Evolutionary conservation across 1,140 invertebrate species (phyloP).

Genomic region (Samia ricini): DNA sequence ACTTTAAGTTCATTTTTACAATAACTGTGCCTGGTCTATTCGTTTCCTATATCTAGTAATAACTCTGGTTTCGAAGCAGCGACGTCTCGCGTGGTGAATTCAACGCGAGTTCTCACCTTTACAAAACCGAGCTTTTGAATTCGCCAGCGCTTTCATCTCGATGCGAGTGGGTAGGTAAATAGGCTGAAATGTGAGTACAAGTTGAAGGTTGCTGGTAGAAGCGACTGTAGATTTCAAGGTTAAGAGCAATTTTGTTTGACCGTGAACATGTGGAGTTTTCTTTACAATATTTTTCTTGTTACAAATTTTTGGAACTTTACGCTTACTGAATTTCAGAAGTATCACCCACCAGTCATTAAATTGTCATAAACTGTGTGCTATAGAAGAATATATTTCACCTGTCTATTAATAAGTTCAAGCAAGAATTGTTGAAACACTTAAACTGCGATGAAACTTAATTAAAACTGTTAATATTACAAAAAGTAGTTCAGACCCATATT

Average conservation of each 20-base stretch:
- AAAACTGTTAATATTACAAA: too few relatives aligned
- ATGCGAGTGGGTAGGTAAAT: neutral
- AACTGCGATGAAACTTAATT: too few relatives aligned
- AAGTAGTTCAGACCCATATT: too few relatives aligned
- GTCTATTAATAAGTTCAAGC: too few relatives aligned
- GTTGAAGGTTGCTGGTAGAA: conserved; percentile 24
- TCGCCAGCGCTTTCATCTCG: conserved; percentile 18
- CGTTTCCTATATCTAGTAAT: neutral
- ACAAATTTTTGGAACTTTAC: neutral
- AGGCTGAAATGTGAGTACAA: conserved; percentile 19
- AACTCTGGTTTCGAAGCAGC: conserved; percentile 11
- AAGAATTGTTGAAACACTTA: too few relatives aligned
- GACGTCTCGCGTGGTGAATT: conserved; percentile 7
- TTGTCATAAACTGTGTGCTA: too few relatives aligned
- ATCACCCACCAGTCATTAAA: too few relatives aligned
- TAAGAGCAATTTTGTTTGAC: too few relatives aligned
- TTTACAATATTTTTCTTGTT: neutral
- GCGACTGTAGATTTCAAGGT: neutral
- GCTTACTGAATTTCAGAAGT: too few relatives aligned
- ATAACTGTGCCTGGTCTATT: neutral
- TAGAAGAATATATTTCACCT: too few relatives aligned
- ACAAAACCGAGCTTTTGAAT: conserved; percentile 28
- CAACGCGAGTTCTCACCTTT: conserved; percentile 27
- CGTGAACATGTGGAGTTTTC: neutral
- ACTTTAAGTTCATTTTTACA: too few relatives aligned